These are phyloP conservation scores for Pteruthius melanotis DNA, from an alignment of 2,113 vertebrate genomes.

Conservation along the genomic window DNA sequence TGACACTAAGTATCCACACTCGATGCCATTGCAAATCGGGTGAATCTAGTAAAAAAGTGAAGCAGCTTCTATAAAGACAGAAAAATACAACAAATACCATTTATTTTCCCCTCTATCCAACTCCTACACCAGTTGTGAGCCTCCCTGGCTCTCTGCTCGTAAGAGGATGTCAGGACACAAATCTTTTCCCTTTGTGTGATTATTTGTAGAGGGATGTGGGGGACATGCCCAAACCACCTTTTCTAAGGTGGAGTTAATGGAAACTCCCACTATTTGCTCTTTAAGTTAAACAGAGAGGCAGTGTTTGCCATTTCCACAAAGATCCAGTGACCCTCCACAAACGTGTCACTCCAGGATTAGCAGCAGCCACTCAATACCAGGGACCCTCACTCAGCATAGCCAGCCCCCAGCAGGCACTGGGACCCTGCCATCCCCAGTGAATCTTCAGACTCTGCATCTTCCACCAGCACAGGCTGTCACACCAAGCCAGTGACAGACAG, in stretches of 20 bases:
- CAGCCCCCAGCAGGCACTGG: background rate
- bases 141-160: background rate
- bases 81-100: background rate
- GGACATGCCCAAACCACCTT: no score
- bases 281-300: background rate
- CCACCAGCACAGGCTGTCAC: background rate
- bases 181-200: background rate
- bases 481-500: background rate
- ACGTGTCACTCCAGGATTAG: background rate
- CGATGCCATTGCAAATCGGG: background rate
- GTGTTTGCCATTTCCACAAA: background rate
- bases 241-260: no score
- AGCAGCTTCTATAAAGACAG: background rate
- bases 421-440: background rate
- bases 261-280: background rate
- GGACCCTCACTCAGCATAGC: background rate
- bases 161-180: background rate
- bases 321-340: background rate
- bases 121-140: fast-evolving
- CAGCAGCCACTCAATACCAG: background rate
- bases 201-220: no score
- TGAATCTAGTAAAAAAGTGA: background rate
- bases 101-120: background rate
- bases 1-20: background rate
- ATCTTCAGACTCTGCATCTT: background rate